phyloP scores from a whole-genome alignment of 1,140 invertebrate genomes.

The Drosophila willistoni region DNA sequence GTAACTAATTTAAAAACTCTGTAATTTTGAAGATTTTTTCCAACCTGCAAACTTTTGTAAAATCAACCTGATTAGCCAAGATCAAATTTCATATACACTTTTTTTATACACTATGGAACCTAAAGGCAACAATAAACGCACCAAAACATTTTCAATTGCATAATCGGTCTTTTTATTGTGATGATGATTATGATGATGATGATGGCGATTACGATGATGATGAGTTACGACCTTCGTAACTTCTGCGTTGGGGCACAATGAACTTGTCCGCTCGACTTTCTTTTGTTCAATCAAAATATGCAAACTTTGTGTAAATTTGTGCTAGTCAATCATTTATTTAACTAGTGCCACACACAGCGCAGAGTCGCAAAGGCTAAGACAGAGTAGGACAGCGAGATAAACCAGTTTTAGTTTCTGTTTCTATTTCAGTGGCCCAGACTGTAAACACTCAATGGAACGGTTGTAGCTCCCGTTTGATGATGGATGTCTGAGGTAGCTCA shows the following conservation, averaged over 20 bases:
- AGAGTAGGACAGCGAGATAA: background rate
- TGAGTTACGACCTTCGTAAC: slow-evolving; percentile 52
- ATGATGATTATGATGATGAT: slow-evolving; percentile 11
- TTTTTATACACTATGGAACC: background rate
- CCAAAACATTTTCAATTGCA: slow-evolving; percentile 45
- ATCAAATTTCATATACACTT: no score
- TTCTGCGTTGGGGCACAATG: slow-evolving; percentile 51
- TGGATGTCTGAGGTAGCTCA: slow-evolving; percentile 55
- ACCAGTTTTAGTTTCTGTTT: slow-evolving; percentile 17
- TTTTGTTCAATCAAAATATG: slow-evolving; percentile 29
- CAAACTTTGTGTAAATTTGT: slow-evolving; percentile 57
- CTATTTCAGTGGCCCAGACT: slow-evolving; percentile 33
- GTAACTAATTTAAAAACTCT: no score
- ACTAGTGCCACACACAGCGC: slow-evolving; percentile 28
- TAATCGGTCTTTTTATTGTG: slow-evolving; percentile 47
- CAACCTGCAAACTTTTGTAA: no score
- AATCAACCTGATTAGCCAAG: no score
- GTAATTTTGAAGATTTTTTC: no score
- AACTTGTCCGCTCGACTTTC: slow-evolving; percentile 67
- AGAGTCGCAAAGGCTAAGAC: background rate
- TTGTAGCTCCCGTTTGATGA: slow-evolving; percentile 33
- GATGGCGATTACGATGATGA: slow-evolving; percentile 23
- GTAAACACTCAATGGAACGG: slow-evolving; percentile 43
- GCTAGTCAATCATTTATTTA: slow-evolving; percentile 62
- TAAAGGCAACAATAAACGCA: background rate